Conservation (phyloP, 2,113 vertebrate genomes). For the Mormyrus iriodes region DNA sequence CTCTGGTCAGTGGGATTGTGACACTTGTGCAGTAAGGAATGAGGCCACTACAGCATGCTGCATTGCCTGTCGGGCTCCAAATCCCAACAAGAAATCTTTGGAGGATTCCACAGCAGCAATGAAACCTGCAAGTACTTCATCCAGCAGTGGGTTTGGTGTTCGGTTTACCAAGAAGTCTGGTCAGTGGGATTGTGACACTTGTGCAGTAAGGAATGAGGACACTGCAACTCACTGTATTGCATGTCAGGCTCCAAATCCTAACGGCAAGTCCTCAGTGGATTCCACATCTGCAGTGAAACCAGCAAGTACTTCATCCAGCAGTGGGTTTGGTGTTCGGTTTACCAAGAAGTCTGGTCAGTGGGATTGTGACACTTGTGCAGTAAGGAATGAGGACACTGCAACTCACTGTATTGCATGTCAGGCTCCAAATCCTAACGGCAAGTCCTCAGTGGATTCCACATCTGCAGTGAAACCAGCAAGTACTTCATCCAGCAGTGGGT, state of each 20-base stretch:
- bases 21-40: slow-evolving; percentile 57
- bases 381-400: slow-evolving; percentile 63
- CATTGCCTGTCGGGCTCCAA: slow-evolving; percentile 58
- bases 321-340: slow-evolving; percentile 65
- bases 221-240: slow-evolving; percentile 53
- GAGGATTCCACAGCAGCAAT: slow-evolving; percentile 37
- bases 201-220: slow-evolving; percentile 64
- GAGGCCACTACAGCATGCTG: slow-evolving; percentile 59
- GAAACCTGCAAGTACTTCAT: background rate
- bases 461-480: slow-evolving; percentile 24
- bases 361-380: slow-evolving; percentile 66
- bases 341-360: slow-evolving; percentile 71
- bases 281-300: slow-evolving; percentile 33
- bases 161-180: slow-evolving; percentile 70
- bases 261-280: slow-evolving; percentile 35
- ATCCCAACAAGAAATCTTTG: slow-evolving; percentile 36
- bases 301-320: background rate
- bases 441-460: slow-evolving; percentile 32
- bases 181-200: slow-evolving; percentile 73
- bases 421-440: slow-evolving; percentile 39
- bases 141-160: slow-evolving; percentile 52
- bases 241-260: slow-evolving; percentile 57
- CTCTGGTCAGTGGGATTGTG: slow-evolving; percentile 62
- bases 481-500: slow-evolving; percentile 24
- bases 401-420: slow-evolving; percentile 62